Base-by-base conservation (phyloP, 1,140 invertebrate genomes). In the Drosophila bocki region DNA sequence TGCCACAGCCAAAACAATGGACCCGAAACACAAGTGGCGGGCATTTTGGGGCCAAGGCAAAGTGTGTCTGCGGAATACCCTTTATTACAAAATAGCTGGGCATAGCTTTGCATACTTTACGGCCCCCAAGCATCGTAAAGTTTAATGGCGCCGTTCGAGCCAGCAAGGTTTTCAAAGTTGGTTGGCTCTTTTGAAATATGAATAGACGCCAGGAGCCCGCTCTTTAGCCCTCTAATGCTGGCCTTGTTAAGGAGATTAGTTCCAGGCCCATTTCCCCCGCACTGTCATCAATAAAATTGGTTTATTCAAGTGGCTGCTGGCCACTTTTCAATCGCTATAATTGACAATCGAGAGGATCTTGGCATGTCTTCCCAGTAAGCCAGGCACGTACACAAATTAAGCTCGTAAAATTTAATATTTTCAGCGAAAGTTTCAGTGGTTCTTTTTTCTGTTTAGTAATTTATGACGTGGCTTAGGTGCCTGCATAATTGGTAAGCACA, bases 321-420 rank as follows among this genome's bases (percentile, higher is more conserved):
- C 85, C 85, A 90, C 77, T 88, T 90, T 90, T 90, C 85, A 90
- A 90, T 90, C 82, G 85, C 63, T 60, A 64, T 90, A 90, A 90
- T 90, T 87, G 83, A 87, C 83, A 87, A 80, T 87, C 67, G 50
- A 69, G 22, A 17, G 68, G 70, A 77, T 79, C 45, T 32, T 12
- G 41, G 32, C 17, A 11, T 33, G 26, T 48, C 44, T 41, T 35
- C 13, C 22, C 44, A 44, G 44, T 78, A 76, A 85, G 85, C 85
- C 53, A 32, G 67, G 39, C 85, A 90, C 85, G 85, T 69, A 70
- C 81, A 74, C 85, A 90, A 90, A 85, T 90, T 90, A 90, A 90
- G 81, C 75, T 85, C 85, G 86, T 90, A 90, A 90, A 90, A 90
- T 90, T 90, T 90, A 90, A 90, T 90, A 90, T 90, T 85, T 74